phyloP scores from a whole-genome alignment of 2,113 vertebrate genomes.

The Antigone vipio region DNA sequence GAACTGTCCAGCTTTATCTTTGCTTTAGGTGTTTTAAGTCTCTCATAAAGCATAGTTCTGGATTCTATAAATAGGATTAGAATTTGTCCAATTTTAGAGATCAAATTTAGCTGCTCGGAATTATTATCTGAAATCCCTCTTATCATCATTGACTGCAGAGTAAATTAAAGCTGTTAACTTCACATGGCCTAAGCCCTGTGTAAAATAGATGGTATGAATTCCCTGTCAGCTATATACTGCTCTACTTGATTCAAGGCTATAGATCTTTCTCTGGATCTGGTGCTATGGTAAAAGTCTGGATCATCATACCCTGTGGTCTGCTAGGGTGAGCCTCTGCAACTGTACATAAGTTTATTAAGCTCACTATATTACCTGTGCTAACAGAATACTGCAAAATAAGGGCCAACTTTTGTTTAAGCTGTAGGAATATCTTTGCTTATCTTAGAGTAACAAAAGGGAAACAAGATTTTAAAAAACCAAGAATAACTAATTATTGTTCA shows the following conservation, averaged over 20 bases:
- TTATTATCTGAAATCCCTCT: background rate
- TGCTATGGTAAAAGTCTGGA: background rate
- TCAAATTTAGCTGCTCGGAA: background rate
- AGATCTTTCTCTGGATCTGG: background rate
- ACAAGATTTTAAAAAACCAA: background rate
- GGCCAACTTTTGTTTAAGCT: background rate
- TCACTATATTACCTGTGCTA: background rate
- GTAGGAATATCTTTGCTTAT: background rate
- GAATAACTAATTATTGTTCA: background rate
- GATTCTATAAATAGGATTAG: background rate
- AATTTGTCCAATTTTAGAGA: background rate
- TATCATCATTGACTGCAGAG: background rate
- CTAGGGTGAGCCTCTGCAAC: background rate
- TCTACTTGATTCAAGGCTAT: background rate
- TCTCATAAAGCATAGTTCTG: background rate
- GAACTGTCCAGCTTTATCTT: background rate
- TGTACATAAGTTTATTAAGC: background rate
- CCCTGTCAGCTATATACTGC: background rate
- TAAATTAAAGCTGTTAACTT: background rate
- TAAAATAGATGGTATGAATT: background rate
- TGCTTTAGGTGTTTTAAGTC: background rate
- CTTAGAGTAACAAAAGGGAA: background rate
- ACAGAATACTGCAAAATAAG: background rate
- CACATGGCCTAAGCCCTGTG: background rate
- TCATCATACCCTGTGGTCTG: background rate